Evolutionary conservation across 2,888 invertebrate genomes (phyloP).

Genomic region (Agrochola macilenta): DNA sequence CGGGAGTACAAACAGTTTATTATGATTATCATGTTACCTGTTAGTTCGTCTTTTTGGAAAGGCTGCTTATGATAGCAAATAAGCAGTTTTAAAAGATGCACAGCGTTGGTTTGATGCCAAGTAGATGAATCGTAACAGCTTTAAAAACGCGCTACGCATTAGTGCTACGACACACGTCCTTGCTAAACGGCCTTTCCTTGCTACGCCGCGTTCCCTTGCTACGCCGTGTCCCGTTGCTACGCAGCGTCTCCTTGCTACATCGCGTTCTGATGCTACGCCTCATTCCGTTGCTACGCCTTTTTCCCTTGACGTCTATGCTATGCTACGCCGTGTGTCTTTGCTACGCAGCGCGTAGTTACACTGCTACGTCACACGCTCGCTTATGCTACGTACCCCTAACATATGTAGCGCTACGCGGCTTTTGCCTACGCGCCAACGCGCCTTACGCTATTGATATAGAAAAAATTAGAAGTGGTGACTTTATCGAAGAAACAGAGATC

Average conservation of each 20-base stretch:
- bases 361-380: not conserved
- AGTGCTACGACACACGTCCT: not conserved
- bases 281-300: not conserved
- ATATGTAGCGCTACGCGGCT: not conserved
- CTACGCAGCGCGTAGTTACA: not conserved
- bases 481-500: not conserved
- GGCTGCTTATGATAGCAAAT: not conserved
- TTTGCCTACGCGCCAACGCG: not conserved
- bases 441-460: not conserved
- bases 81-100: no score
- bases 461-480: not conserved
- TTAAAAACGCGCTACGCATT: not conserved
- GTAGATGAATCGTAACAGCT: not conserved
- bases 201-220: not conserved
- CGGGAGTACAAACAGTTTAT: no score
- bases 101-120: not conserved
- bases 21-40: not conserved
- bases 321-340: not conserved
- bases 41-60: not conserved
- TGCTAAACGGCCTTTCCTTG: not conserved
- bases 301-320: not conserved
- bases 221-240: slow-evolving; percentile 1
- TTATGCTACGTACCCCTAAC: not conserved
- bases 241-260: not conserved
- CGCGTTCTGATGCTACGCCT: not conserved